Evolutionary conservation across 2,797 vertebrate genomes (phyloP).

Genomic region (Spea hammondii): DNA sequence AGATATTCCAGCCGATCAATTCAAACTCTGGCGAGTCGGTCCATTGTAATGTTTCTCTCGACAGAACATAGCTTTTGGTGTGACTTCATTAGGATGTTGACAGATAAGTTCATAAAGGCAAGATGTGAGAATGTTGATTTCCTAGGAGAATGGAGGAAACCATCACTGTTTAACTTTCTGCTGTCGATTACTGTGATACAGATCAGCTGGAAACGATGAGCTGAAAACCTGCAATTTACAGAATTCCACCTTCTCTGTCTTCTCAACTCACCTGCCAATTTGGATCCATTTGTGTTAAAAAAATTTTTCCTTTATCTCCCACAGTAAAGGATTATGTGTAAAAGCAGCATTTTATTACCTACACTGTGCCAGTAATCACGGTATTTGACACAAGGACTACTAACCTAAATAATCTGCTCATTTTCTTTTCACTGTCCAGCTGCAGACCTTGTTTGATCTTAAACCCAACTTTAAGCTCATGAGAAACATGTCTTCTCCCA

Average conservation of each 20-base stretch:
- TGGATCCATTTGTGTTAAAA: constrained; percentile 20
- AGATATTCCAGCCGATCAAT: too few species aligned
- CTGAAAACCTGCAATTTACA: constrained; percentile 17
- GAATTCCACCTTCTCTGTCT: neutral
- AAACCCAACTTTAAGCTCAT: neutral
- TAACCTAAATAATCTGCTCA: neutral
- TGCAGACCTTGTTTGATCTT: neutral
- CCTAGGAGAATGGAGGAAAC: neutral
- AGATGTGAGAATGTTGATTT: neutral
- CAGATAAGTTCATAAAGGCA: neutral
- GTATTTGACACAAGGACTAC: neutral
- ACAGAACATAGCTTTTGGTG: too few species aligned
- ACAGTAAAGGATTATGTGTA: constrained; percentile 27
- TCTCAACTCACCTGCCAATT: constrained; percentile 17
- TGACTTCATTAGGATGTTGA: neutral
- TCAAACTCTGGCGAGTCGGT: too few species aligned
- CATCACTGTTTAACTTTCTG: neutral
- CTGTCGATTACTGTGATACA: neutral
- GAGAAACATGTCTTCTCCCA: too few species aligned
- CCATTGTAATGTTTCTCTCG: too few species aligned
- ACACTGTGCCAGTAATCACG: neutral
- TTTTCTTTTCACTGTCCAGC: neutral
- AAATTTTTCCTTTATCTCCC: constrained; percentile 17
- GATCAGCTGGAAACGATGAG: neutral
- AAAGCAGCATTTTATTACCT: constrained; percentile 2